These are phyloP conservation scores for Tragopan temminckii DNA, from an alignment of 2,797 vertebrate species.

Conservation along the genomic window DNA sequence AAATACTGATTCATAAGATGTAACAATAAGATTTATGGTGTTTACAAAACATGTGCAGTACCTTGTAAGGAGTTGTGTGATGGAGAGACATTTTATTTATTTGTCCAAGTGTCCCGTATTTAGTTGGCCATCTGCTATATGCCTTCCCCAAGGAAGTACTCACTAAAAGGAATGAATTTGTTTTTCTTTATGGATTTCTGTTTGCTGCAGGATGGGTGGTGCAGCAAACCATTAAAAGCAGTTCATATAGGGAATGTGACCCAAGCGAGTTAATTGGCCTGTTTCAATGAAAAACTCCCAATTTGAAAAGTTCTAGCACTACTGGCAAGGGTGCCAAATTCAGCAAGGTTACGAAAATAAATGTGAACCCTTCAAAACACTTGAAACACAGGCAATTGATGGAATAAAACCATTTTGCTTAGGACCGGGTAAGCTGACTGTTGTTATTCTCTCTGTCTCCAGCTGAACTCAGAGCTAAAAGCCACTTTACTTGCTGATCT, in stretches of 20 bases:
- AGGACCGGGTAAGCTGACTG: conserved; percentile 63
- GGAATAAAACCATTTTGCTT: conserved; percentile 76
- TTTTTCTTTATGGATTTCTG: conserved; percentile 24
- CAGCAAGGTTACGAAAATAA: conserved; percentile 76
- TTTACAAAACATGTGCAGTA: not conserved
- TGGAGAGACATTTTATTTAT: not conserved
- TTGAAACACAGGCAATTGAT: conserved; percentile 73
- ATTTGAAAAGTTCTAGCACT: conserved; percentile 66
- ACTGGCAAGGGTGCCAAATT: conserved; percentile 69
- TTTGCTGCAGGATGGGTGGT: conserved; percentile 28
- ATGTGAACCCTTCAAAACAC: conserved; percentile 72
- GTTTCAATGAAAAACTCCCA: conserved; percentile 53
- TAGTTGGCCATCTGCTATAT: not conserved
- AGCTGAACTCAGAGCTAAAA: conserved; percentile 78
- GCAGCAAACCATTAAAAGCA: not conserved
- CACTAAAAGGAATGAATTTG: conserved; percentile 12
- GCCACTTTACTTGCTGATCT: conserved; percentile 77
- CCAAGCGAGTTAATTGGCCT: conserved; percentile 35
- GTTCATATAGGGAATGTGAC: conserved; percentile 44
- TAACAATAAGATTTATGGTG: not conserved
- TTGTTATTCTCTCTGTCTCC: conserved; percentile 72
- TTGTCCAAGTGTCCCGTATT: not conserved
- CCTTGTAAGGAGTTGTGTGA: not conserved
- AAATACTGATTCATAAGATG: not conserved
- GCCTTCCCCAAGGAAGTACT: not conserved